A percentile compares a stretch with the other conserved stretches of the same genome.
Evolutionary conservation across 1,140 invertebrate species (phyloP).

Genomic region (Manduca sexta): DNA sequence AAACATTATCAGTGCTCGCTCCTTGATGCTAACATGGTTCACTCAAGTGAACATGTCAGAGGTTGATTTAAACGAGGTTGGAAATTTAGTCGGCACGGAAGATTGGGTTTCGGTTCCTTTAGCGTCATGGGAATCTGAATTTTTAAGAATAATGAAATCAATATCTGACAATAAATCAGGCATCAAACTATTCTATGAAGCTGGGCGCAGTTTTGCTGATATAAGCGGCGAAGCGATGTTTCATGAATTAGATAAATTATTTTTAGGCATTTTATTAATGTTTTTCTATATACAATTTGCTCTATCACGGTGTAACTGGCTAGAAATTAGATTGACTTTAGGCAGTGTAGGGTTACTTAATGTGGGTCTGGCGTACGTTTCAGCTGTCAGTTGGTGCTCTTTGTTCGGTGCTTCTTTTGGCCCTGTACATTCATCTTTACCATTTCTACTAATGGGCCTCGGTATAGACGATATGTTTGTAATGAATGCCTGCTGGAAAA

Average conservation of each 20-base stretch:
- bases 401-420: conserved; percentile 83
- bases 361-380: conserved; percentile 84
- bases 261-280: conserved; percentile 80
- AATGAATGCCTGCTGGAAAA: conserved; percentile 83
- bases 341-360: conserved; percentile 80
- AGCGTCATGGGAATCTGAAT: conserved; percentile 79
- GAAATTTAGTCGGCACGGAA: conserved; percentile 81
- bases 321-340: conserved; percentile 81
- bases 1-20: conserved; percentile 77
- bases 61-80: conserved; percentile 77
- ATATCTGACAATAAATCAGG: conserved; percentile 41
- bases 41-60: conserved; percentile 79
- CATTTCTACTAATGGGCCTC: conserved; percentile 87
- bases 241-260: conserved; percentile 81
- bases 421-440: conserved; percentile 86
- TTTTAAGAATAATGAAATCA: conserved; percentile 71
- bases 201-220: conserved; percentile 83
- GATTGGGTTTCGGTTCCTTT: conserved; percentile 80
- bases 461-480: conserved; percentile 89
- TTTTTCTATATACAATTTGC: conserved; percentile 83
- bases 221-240: conserved; percentile 80
- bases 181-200: conserved; percentile 75
- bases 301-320: conserved; percentile 82
- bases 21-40: conserved; percentile 78
- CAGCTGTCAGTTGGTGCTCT: conserved; percentile 83